These are phyloP conservation scores for Drosophila sordidapex DNA, from an alignment of 2,888 invertebrate genomes.

Conservation along the genomic window DNA sequence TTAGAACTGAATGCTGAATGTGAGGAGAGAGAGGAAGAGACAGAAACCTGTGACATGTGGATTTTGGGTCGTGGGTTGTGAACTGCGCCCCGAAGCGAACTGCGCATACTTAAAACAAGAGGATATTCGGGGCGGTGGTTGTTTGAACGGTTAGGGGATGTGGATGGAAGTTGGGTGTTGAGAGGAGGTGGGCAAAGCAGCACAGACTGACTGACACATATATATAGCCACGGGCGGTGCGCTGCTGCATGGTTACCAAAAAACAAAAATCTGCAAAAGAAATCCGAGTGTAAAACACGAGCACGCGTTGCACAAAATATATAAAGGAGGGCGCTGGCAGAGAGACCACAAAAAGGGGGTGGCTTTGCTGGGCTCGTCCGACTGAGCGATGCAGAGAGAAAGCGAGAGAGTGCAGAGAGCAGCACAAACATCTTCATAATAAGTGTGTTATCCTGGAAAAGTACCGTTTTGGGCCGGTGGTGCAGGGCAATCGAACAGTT, in stretches of 20 bases:
- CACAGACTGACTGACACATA: slow-evolving; percentile 61
- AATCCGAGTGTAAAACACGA: slow-evolving; percentile 15
- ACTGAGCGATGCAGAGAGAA: not conserved
- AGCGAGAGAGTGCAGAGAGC: slow-evolving; percentile 36
- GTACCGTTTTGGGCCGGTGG: slow-evolving; percentile 39
- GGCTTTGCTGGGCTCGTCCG: slow-evolving; percentile 20
- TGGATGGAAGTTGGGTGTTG: slow-evolving; percentile 8
- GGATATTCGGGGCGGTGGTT: slow-evolving; percentile 42
- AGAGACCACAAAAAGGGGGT: slow-evolving; percentile 31
- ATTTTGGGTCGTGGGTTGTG: slow-evolving; percentile 34
- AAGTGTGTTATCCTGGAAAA: slow-evolving; percentile 44
- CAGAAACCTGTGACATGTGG: slow-evolving; percentile 43
- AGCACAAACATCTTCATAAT: slow-evolving; percentile 24
- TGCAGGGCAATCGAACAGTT: slow-evolving; percentile 25
- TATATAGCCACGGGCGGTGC: slow-evolving; percentile 55
- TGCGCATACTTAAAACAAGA: slow-evolving; percentile 33
- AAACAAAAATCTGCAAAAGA: slow-evolving; percentile 45
- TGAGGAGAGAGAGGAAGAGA: slow-evolving; percentile 3
- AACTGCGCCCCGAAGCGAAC: slow-evolving; percentile 42
- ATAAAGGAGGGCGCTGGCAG: slow-evolving; percentile 23
- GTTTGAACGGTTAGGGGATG: slow-evolving; percentile 21
- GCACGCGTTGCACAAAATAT: slow-evolving; percentile 29
- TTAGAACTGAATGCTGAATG: slow-evolving; percentile 27
- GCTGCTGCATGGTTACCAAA: slow-evolving; percentile 65
- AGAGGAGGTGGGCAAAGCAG: not conserved